These are phyloP conservation scores for Eidolon dupreanum DNA, from an alignment of 2,797 vertebrate genomes.

Conservation along the genomic window DNA sequence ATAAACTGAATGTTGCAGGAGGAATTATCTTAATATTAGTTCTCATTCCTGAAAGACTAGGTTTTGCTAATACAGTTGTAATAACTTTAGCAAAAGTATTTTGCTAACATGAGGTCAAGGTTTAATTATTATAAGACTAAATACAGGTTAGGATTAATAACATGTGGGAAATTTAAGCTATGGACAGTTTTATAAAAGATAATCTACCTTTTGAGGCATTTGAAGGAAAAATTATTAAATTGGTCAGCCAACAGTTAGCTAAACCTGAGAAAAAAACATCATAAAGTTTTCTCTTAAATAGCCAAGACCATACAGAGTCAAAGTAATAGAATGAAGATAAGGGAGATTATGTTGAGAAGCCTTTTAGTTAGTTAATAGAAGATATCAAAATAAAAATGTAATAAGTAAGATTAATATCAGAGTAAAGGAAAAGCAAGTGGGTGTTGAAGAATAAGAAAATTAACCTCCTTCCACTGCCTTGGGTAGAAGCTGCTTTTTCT, in stretches of 20 bases:
- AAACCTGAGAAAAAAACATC: not conserved
- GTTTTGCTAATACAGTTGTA: not conserved
- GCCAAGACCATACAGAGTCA: not conserved
- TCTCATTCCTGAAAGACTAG: not conserved
- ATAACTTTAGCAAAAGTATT: conserved; percentile 16
- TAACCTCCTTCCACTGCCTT: not conserved
- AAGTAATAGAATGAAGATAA: not conserved
- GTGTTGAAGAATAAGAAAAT: conserved; percentile 20
- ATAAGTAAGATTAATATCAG: not conserved
- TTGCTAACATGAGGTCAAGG: not conserved
- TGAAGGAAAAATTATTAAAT: not conserved
- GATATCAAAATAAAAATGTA: not conserved
- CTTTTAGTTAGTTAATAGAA: not conserved
- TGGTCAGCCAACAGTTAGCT: not conserved
- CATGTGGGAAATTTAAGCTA: conserved; percentile 7
- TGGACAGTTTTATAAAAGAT: not conserved
- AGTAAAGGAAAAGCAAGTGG: not conserved
- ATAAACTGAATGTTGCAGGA: not conserved
- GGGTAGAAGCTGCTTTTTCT: not conserved
- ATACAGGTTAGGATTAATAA: not conserved
- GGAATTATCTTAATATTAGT: not conserved
- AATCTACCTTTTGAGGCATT: not conserved
- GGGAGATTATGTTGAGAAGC: not conserved
- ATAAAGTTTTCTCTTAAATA: not conserved
- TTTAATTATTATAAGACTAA: conserved; percentile 36